Evolutionary conservation across 2,888 invertebrate genomes (phyloP).

Genomic region (Phyllotreta cruciferae): DNA sequence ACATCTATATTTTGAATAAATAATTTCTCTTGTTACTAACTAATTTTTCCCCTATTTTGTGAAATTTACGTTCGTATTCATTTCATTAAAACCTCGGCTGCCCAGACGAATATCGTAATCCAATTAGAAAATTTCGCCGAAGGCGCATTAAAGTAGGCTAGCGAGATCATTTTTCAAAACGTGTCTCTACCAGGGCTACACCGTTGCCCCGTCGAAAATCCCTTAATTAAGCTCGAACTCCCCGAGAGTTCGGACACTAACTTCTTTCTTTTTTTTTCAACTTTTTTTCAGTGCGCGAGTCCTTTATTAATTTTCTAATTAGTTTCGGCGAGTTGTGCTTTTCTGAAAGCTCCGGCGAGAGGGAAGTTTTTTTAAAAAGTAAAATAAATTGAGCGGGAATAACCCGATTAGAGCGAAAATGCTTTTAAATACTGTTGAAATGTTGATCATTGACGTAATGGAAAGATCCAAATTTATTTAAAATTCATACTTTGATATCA

Average conservation of each 20-base stretch:
- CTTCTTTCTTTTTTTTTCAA: constrained; percentile 29
- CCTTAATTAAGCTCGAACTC: constrained; percentile 41
- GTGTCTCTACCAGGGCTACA: constrained; percentile 30
- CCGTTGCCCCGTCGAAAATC: constrained; percentile 41
- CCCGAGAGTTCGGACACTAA: constrained; percentile 38
- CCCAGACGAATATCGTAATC: constrained; percentile 25
- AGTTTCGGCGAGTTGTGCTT: constrained; percentile 37
- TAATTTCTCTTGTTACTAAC: too few relatives aligned
- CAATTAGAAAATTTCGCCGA: constrained; percentile 31
- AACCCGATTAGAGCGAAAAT: constrained; percentile 31
- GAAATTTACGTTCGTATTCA: too few relatives aligned
- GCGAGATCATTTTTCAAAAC: constrained; percentile 40
- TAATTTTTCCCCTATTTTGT: too few relatives aligned
- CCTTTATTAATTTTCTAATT: constrained; percentile 43
- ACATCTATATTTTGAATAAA: too few relatives aligned
- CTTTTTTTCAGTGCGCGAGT: constrained; percentile 23
- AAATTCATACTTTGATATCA: too few relatives aligned
- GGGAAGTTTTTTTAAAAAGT: constrained; percentile 33
- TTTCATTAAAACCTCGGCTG: too few relatives aligned
- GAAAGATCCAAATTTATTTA: too few relatives aligned
- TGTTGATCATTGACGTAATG: neutral
- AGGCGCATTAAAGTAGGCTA: constrained; percentile 27
- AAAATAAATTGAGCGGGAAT: constrained; percentile 35
- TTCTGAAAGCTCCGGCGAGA: constrained; percentile 33
- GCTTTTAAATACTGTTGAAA: constrained; percentile 24